Evolutionary conservation across 2,888 invertebrate genomes (phyloP), one percentile per base, ranked within the genome.

Genomic region (Latrodectus elegans): DNA sequence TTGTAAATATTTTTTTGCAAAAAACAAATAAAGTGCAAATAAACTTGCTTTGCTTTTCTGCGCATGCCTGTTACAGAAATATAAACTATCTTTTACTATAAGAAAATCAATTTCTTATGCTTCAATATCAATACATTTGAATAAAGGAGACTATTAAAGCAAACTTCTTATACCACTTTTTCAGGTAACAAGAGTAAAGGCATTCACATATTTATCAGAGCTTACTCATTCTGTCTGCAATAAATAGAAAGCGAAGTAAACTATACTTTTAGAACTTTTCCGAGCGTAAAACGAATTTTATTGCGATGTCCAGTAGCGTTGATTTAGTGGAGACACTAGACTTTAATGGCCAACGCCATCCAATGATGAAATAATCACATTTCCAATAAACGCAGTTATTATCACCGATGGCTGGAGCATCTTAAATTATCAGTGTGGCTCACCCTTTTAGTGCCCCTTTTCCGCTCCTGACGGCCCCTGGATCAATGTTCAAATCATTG

Each of bases 301-400:
- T 84, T 84, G 84, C 84, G 77, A 53, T 77, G 84, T 84, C 77
- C 83, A 76, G 76, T 64, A 60, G 60, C 77, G 77, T 72, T 84
- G 84, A 84, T 84, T 84, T 84, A 84, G 72, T 77, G 72, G 77
- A 84, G 84, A 72, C 84, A 72, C 84, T 84, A 84, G 26, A 84
- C 84, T 84, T 84, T 84, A 84, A 84, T 84, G 77, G 84, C 26
- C 77, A 52, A 60, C 76, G 72, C 72, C 77, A 72, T 72, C 84
- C 84, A 77, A 73, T 84, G 84, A 78, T 78, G 84, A 78, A 84
- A 84, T 84, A 84, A 84, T 84, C 84, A 84, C 84, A 84, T 84
- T 84, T 84, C 77, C 84, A 77, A 84, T 84, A 78, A 73, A 84
- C 78, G 84, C 78, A 84, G 84, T 84, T 84, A 84, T 84, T 77